These are phyloP conservation scores for Busseola fusca DNA, from an alignment of 2,888 invertebrate genomes.

Conservation along the genomic window DNA sequence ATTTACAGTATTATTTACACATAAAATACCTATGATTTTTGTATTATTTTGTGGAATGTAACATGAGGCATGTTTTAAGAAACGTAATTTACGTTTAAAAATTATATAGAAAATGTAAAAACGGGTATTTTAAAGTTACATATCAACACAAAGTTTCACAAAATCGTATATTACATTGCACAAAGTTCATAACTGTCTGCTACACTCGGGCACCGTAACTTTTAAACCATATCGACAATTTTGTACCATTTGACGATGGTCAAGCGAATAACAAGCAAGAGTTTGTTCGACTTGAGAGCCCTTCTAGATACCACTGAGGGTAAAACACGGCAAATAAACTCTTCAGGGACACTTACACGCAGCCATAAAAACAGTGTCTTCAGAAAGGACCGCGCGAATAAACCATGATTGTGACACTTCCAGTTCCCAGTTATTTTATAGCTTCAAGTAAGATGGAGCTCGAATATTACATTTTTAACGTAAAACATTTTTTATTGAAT, in stretches of 20 bases:
- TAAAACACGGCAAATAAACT: constrained; percentile 48
- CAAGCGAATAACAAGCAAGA: constrained; percentile 25
- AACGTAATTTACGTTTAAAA: neutral
- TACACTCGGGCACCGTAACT: constrained; percentile 20
- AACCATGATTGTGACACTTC: constrained; percentile 48
- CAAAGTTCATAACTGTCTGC: constrained; percentile 11
- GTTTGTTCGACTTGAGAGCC: constrained; percentile 23
- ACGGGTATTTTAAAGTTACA: neutral
- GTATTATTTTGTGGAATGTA: neutral
- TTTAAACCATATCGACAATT: constrained; percentile 21
- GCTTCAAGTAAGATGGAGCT: constrained; percentile 18
- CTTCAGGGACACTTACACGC: constrained; percentile 42
- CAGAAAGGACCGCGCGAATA: constrained; percentile 41
- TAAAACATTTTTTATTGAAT: constrained; percentile 44
- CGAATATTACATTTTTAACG: constrained; percentile 40
- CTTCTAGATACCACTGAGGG: constrained; percentile 21
- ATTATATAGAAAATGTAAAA: neutral
- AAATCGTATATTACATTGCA: constrained; percentile 2
- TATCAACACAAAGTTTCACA: neutral
- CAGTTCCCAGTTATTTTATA: constrained; percentile 36
- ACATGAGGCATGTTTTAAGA: no score
- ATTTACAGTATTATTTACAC: constrained; percentile 1
- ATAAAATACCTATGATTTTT: neutral
- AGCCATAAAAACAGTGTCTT: constrained; percentile 50
- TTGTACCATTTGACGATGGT: constrained; percentile 20